These are phyloP conservation scores for Nymphalis polychloros DNA, from an alignment of 2,888 invertebrate genomes.

Conservation along the genomic window DNA sequence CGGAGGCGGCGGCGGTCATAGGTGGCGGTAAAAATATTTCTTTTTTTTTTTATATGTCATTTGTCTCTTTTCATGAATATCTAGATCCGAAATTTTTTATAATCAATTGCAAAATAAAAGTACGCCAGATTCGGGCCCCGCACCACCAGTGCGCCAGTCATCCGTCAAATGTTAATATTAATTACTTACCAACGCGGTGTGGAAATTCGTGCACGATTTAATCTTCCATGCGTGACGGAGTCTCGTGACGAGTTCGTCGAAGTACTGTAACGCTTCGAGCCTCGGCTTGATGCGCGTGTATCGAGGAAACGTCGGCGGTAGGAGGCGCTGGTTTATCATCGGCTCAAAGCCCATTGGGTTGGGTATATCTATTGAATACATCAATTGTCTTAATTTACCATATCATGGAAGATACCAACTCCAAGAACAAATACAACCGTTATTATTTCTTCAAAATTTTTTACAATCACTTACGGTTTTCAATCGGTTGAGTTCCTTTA, in stretches of 20 bases:
- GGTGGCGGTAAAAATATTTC: too few species aligned
- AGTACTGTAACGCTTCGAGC: constrained; percentile 88
- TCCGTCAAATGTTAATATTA: neutral
- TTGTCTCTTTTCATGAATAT: too few species aligned
- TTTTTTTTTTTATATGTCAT: too few species aligned
- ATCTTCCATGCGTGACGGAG: constrained; percentile 91
- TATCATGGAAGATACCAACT: too few species aligned
- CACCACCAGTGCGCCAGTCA: too few species aligned
- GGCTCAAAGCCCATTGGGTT: constrained; percentile 97
- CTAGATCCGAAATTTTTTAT: too few species aligned
- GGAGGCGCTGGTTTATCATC: constrained; percentile 94
- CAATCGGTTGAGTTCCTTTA: constrained; percentile 85
- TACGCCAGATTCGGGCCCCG: too few species aligned
- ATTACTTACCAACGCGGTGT: constrained; percentile 87
- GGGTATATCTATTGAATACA: constrained; percentile 83
- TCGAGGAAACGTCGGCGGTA: constrained; percentile 99
- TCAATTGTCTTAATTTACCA: neutral
- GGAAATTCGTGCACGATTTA: constrained; percentile 88
- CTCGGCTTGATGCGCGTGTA: constrained; percentile 94
- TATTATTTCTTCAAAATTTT: too few species aligned
- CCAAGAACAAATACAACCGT: too few species aligned
- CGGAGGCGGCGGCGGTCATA: too few species aligned
- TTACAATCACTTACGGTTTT: constrained; percentile 77
- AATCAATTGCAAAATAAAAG: too few species aligned
- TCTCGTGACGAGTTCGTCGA: constrained; percentile 90